A percentile compares a stretch with the other conserved stretches of the same genome.
phyloP scores from a whole-genome alignment of 1,140 invertebrate species.

The Magallana gigas region DNA sequence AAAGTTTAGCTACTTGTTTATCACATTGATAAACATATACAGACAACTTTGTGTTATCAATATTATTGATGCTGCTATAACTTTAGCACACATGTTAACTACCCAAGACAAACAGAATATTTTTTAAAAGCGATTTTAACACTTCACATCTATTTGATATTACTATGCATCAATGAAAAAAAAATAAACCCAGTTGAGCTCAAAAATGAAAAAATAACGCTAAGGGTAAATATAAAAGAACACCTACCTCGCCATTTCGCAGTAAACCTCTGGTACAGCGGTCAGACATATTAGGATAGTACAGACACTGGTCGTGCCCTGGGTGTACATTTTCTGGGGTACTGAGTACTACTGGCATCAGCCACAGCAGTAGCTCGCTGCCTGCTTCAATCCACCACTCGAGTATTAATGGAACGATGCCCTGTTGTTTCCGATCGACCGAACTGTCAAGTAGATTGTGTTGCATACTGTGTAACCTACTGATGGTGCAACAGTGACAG shows the following conservation, averaged over 20 bases:
- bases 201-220: too few relatives aligned
- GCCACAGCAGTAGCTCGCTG: neutral
- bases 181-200: too few relatives aligned
- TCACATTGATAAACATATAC: too few relatives aligned
- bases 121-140: too few relatives aligned
- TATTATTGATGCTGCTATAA: too few relatives aligned
- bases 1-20: too few relatives aligned
- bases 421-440: constrained; percentile 15
- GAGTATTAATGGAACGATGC: neutral
- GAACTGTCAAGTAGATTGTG: neutral
- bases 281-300: neutral
- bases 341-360: neutral
- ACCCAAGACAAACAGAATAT: too few relatives aligned
- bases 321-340: too few relatives aligned
- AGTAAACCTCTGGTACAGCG: neutral
- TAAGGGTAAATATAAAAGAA: neutral
- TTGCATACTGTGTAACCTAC: neutral
- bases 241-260: constrained; percentile 11
- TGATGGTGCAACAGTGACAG: neutral
- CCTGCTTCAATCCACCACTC: neutral
- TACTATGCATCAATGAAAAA: too few relatives aligned
- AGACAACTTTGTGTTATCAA: too few relatives aligned
- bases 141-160: too few relatives aligned
- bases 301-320: neutral
- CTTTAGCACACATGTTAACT: too few relatives aligned